These are phyloP conservation scores for Caiman crocodilus DNA, from an alignment of 2,797 vertebrate species.

Conservation along the genomic window DNA sequence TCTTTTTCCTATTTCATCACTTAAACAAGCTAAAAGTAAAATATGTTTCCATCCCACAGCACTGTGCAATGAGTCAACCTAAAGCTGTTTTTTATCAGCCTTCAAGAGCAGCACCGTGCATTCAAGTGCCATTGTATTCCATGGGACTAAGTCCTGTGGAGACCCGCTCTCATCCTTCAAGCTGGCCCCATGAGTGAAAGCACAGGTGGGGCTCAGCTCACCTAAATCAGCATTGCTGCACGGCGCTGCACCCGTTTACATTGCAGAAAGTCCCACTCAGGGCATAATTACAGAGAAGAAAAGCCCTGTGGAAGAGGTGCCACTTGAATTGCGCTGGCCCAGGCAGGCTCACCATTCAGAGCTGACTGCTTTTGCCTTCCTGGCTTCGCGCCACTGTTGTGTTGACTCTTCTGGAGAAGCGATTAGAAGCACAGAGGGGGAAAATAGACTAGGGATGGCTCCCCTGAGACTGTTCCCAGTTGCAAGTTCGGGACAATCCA, in stretches of 20 bases:
- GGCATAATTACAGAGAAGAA: neutral
- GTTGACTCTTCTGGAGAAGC: conserved; percentile 34
- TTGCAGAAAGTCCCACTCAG: conserved; percentile 12
- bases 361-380: conserved; percentile 24
- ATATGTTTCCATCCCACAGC: conserved; percentile 3
- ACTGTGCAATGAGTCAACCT: neutral
- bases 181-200: conserved; percentile 50
- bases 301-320: conserved; percentile 23
- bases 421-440: conserved; percentile 58
- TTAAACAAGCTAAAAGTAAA: neutral
- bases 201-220: conserved; percentile 61
- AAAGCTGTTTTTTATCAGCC: neutral
- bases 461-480: neutral
- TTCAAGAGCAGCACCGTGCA: neutral
- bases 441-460: conserved; percentile 48
- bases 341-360: conserved; percentile 1
- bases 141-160: conserved; percentile 3
- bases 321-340: neutral
- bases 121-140: conserved; percentile 33
- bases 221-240: conserved; percentile 13
- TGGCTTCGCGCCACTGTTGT: conserved; percentile 66
- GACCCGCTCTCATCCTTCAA: conserved; percentile 59
- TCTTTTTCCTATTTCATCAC: conserved; percentile 1
- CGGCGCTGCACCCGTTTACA: conserved; percentile 29
- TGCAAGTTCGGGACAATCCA: neutral